phyloP scores from a whole-genome alignment of 35 echinoderm and acorn worm species.

The Heliocidaris erythrogramma region DNA sequence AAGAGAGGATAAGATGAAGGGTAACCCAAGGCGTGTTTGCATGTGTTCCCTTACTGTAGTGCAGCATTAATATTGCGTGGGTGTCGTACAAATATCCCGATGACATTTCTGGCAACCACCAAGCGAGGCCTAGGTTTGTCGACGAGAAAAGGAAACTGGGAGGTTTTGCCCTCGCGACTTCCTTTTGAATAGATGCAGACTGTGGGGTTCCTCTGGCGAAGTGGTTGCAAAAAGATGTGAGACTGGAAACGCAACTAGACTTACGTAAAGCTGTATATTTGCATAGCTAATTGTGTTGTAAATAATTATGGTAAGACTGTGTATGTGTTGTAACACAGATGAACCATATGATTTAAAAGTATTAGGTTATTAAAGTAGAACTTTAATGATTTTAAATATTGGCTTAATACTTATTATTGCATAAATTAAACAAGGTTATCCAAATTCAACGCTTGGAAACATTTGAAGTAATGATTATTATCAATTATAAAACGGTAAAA shows the following conservation, averaged over 20 bases:
- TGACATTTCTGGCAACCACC: slow-evolving; percentile 7
- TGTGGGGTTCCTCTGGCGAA: neutral
- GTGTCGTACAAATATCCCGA: slow-evolving; percentile 8
- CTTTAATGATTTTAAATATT: too few relatives aligned
- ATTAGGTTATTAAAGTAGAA: too few relatives aligned
- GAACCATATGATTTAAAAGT: too few relatives aligned
- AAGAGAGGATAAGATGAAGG: neutral
- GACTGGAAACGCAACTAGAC: neutral
- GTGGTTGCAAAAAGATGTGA: neutral
- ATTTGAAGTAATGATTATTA: too few relatives aligned
- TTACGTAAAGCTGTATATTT: neutral
- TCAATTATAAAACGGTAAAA: too few relatives aligned
- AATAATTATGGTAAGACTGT: neutral
- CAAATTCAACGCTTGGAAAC: too few relatives aligned
- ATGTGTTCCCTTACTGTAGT: neutral
- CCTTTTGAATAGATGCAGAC: neutral
- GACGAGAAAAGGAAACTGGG: neutral
- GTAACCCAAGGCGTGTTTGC: neutral
- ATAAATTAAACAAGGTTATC: too few relatives aligned
- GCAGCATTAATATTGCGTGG: neutral
- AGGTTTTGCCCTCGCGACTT: neutral
- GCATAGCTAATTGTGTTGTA: neutral
- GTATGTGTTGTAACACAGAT: neutral
- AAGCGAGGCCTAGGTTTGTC: neutral
- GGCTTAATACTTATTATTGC: too few relatives aligned